Percentiles rank a stretch among this genome's conserved stretches.
phyloP scores from a whole-genome alignment of 2,888 invertebrate species.

The Synanthedon tipuliformis region DNA sequence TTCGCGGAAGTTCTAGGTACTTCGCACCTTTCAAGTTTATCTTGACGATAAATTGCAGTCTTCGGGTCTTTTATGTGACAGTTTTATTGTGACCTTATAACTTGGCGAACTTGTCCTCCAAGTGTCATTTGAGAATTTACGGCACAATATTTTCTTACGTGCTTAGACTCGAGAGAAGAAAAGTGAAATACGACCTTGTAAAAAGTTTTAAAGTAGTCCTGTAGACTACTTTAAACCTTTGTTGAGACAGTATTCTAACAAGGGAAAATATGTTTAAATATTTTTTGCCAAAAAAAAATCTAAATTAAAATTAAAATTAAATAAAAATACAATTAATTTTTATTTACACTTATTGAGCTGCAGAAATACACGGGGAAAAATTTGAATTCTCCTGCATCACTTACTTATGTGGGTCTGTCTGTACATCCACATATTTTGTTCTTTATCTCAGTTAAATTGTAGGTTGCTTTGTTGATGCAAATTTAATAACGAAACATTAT shows the following conservation, averaged over 20 bases:
- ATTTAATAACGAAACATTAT: too few species aligned
- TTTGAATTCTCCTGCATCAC: too few species aligned
- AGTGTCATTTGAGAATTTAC: constrained; percentile 51
- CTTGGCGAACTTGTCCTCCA: constrained; percentile 32
- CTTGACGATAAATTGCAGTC: constrained; percentile 35
- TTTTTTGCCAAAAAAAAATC: neutral
- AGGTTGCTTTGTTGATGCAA: too few species aligned
- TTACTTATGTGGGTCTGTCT: too few species aligned
- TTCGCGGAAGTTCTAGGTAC: neutral
- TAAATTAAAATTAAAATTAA: neutral
- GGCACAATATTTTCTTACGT: constrained; percentile 31
- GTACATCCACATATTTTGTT: too few species aligned
- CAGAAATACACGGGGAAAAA: too few species aligned
- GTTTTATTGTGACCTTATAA: constrained; percentile 50
- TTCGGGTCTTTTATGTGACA: constrained; percentile 32
- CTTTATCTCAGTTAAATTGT: too few species aligned
- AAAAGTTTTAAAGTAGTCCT: neutral
- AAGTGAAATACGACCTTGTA: constrained; percentile 4
- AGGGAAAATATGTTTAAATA: neutral
- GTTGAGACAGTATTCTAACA: too few species aligned
- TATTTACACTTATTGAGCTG: too few species aligned
- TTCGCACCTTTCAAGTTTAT: constrained; percentile 12
- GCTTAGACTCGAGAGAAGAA: constrained; percentile 21
- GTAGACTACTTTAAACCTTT: too few species aligned
- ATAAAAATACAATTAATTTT: too few species aligned